Evolutionary conservation across 2,797 vertebrate genomes (phyloP), one percentile per base, ranked within the genome.

Genomic region (Tenualosa thibaudeaui): DNA sequence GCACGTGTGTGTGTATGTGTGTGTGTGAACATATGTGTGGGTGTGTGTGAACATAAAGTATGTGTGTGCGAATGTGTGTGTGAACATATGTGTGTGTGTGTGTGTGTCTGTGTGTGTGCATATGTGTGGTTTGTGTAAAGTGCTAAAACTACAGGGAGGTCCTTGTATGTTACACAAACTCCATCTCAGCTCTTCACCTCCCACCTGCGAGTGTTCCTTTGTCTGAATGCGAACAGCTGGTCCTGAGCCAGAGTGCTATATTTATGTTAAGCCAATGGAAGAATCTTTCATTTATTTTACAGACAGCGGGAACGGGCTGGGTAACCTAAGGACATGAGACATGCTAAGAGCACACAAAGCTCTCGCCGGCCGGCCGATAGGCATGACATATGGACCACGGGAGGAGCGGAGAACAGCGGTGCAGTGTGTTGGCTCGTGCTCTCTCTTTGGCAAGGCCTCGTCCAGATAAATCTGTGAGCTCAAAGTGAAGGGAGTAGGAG

Each of bases 221-320:
- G 92, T 94, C 92, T 85, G 24, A 86, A 89, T 85, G 86, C 84
- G 90, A 91, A 93, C 92, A 93, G 93, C 92, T 94, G 93, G 90
- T 92, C 87, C 88, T 24, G 53, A 85, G 90, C 91, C 91, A 91
- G 87, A 90, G 13, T 31, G 87, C 91, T 87, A 86, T 89, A 89
- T 91, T 94, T 94, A 93, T 89, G 88, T 87, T 90, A 90, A 88
- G 87, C 91, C 90, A 92, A 93, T 90, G 81, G 51, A 15, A 19
- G 78, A 49, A 54, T 46, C 31, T n/a, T 43, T 43, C 71, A 78
- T 78, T 78, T 78, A 78, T 78, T 78, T 46, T 7, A 78, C 9
- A 22, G 71, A n/a, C 9, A n/a, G 60, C 3, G 43, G 3, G 40
- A 81, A 53, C 5, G 8, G 71, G 71, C 71, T 22, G 37, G 71